These are phyloP conservation scores for Ctenosaura bakeri DNA, from an alignment of 2,797 vertebrate species.

Conservation along the genomic window DNA sequence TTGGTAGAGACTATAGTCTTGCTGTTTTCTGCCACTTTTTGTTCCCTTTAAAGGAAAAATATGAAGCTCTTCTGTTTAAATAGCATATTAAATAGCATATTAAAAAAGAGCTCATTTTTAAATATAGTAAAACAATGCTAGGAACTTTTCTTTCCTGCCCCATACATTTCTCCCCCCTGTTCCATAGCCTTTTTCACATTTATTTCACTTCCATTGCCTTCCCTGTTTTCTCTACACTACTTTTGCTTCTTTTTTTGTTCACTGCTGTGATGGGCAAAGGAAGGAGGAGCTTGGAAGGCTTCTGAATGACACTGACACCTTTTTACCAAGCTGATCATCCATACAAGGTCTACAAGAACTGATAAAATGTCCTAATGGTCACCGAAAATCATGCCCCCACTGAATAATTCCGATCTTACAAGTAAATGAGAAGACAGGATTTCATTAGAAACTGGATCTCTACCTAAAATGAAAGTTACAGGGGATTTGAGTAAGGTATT, in stretches of 20 bases:
- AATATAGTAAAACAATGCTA: background rate
- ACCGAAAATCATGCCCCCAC: constrained; percentile 31
- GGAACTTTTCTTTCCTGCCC: background rate
- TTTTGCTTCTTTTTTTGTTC: background rate
- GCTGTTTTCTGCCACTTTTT: background rate
- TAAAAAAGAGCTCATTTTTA: background rate
- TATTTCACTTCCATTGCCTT: background rate
- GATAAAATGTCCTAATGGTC: background rate
- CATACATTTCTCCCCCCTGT: background rate
- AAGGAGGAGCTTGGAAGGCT: background rate
- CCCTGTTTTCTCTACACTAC: background rate
- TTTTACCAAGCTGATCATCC: constrained; percentile 1
- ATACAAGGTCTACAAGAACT: background rate
- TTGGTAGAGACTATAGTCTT: background rate
- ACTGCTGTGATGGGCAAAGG: background rate
- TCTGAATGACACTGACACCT: background rate
- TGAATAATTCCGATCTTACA: constrained; percentile 48
- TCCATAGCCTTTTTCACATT: too few species aligned
- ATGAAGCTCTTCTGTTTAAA: background rate
- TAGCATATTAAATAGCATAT: too few species aligned
- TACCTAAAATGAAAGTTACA: constrained; percentile 42
- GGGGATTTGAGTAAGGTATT: constrained; percentile 24
- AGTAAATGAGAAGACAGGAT: constrained; percentile 50
- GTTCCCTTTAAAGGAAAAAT: background rate
- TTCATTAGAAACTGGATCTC: constrained; percentile 25